A percentile compares a stretch with the other conserved stretches of the same genome.
phyloP scores from a whole-genome alignment of 2,888 invertebrate genomes.

The Ommatoiulus sabulosus region DNA sequence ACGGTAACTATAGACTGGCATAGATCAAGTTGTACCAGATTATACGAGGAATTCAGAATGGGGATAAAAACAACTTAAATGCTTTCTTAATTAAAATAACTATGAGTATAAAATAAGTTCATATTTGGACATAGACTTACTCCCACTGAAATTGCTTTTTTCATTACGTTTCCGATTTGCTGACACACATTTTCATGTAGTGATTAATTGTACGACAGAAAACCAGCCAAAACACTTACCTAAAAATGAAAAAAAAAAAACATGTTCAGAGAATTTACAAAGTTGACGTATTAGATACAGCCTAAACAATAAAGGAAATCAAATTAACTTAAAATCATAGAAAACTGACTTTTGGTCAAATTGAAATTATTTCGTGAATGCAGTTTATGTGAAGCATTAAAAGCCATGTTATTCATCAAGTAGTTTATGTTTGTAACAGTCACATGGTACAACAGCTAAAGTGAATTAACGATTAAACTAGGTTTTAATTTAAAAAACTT shows the following conservation, averaged over 20 bases:
- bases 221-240: constrained; percentile 15
- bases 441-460: no score
- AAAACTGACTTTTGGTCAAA: not conserved
- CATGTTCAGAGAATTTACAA: constrained; percentile 1
- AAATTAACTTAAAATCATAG: not conserved
- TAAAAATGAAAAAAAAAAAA: not conserved
- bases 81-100: constrained; percentile 39
- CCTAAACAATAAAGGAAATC: not conserved
- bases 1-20: no score
- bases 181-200: constrained; percentile 23
- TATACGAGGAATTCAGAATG: not conserved
- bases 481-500: no score
- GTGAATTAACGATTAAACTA: no score
- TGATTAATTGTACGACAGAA: constrained; percentile 13
- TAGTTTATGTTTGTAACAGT: no score
- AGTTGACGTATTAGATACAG: not conserved
- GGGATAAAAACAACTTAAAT: not conserved
- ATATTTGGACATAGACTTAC: constrained; percentile 14
- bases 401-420: no score
- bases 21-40: not conserved
- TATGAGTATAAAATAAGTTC: not conserved
- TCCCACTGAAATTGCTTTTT: not conserved
- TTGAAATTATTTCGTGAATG: not conserved
- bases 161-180: not conserved
- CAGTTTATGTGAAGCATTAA: no score